Percentiles rank a stretch among this genome's conserved stretches.
phyloP scores from a whole-genome alignment of 2,888 invertebrate species.

The Furcula furcula region DNA sequence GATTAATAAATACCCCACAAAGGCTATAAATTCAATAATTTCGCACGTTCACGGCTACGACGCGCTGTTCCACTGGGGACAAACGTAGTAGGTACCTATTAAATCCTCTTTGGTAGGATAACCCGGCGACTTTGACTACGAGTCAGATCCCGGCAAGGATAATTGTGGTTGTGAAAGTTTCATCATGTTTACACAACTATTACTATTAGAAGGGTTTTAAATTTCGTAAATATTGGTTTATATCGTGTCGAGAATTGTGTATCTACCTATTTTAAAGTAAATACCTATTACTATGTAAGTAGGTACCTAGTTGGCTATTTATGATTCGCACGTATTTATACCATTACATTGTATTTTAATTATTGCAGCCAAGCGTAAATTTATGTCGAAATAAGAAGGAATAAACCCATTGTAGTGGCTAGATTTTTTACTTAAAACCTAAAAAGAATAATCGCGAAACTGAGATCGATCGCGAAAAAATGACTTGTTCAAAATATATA shows the following conservation, averaged over 20 bases:
- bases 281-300: neutral
- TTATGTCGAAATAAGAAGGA: neutral
- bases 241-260: neutral
- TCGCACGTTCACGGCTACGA: no score
- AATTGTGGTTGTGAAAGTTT: conserved; percentile 5
- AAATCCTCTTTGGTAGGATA: no score
- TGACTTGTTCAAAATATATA: conserved; percentile 20
- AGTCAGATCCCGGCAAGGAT: neutral
- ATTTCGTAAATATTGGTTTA: neutral
- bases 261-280: neutral
- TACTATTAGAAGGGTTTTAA: conserved; percentile 3
- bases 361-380: neutral
- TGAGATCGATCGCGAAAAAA: conserved; percentile 10
- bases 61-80: no score
- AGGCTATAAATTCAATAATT: no score
- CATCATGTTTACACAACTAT: conserved; percentile 12
- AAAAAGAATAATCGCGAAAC: neutral
- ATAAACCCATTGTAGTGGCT: neutral
- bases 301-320: neutral
- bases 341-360: neutral
- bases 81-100: no score
- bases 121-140: no score
- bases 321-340: no score
- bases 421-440: neutral
- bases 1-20: no score